Evolutionary conservation across 1,140 invertebrate genomes (phyloP).

Genomic region (Drosophila grimshawi): DNA sequence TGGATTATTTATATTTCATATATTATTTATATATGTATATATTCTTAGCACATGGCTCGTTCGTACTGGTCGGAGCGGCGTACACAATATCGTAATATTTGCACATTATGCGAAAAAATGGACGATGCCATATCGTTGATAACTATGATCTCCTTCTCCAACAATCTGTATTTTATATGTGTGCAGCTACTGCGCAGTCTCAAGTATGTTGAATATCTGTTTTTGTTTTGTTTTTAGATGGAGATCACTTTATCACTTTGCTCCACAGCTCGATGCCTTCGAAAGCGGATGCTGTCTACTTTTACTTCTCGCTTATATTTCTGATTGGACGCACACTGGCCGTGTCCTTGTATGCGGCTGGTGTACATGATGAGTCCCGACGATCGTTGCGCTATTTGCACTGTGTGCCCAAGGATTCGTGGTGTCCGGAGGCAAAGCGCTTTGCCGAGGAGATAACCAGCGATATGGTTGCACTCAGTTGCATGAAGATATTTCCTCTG

Average conservation of each 20-base stretch:
- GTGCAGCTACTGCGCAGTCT: constrained; percentile 76
- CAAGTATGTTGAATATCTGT: constrained; percentile 54
- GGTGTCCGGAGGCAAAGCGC: constrained; percentile 87
- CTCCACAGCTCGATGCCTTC: constrained; percentile 77
- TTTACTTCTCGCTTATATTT: constrained; percentile 88
- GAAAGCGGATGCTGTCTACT: constrained; percentile 85
- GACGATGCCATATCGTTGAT: constrained; percentile 80
- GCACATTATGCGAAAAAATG: constrained; percentile 71
- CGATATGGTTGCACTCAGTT: constrained; percentile 87
- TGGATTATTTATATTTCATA: constrained; percentile 48
- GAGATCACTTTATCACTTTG: background rate
- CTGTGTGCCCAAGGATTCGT: constrained; percentile 86
- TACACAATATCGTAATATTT: constrained; percentile 78
- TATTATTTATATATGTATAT: background rate
- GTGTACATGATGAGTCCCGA: constrained; percentile 87
- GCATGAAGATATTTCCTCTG: constrained; percentile 88
- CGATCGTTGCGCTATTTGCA: constrained; percentile 86
- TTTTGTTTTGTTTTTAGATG: background rate
- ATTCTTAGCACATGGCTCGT: constrained; percentile 65
- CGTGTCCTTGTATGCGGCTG: constrained; percentile 87
- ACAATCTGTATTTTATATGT: constrained; percentile 83
- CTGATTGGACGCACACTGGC: constrained; percentile 86
- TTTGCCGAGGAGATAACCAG: constrained; percentile 86
- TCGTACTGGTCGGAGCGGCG: constrained; percentile 73
- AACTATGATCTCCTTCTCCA: constrained; percentile 81